Conservation (phyloP, 2,113 vertebrate species). For the Podarcis muralis region DNA sequence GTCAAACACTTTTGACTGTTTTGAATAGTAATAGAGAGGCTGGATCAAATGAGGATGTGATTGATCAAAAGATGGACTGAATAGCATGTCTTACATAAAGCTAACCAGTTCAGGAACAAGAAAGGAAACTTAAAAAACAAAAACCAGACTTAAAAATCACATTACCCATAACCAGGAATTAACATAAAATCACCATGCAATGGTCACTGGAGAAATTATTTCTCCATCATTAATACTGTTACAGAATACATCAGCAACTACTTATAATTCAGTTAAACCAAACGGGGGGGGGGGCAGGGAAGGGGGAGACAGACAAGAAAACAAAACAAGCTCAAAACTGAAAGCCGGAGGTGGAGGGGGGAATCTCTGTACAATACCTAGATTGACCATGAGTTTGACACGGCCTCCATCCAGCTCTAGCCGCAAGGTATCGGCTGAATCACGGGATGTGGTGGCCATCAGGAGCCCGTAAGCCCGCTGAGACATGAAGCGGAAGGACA, state of each 20-base stretch:
- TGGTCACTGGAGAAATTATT: constrained; percentile 71
- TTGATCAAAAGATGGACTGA: constrained; percentile 89
- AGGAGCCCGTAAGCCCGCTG: constrained; percentile 93
- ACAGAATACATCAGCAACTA: constrained; percentile 64
- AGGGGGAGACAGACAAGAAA: constrained; percentile 52
- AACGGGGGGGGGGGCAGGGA: constrained; percentile 62
- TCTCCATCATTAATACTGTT: constrained; percentile 59
- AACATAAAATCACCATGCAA: constrained; percentile 88
- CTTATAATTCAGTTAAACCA: constrained; percentile 72
- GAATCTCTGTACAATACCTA: constrained; percentile 90
- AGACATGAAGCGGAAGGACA: constrained; percentile 96
- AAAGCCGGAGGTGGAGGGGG: constrained; percentile 44
- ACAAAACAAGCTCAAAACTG: constrained; percentile 77
- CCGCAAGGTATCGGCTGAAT: constrained; percentile 92
- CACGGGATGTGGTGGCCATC: constrained; percentile 93
- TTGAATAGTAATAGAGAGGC: constrained; percentile 73
- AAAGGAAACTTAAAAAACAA: constrained; percentile 82
- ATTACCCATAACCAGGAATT: constrained; percentile 76
- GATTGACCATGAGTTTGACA: constrained; percentile 96
- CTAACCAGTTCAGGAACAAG: constrained; percentile 78
- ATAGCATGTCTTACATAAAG: constrained; percentile 83
- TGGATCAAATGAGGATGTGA: constrained; percentile 74
- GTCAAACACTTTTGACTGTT: constrained; percentile 77
- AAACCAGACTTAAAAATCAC: constrained; percentile 70
- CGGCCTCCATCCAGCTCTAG: constrained; percentile 93